A percentile compares a stretch with the other conserved stretches of the same genome.
phyloP scores from a whole-genome alignment of 2,888 invertebrate genomes.

The Eilema griseolum region DNA sequence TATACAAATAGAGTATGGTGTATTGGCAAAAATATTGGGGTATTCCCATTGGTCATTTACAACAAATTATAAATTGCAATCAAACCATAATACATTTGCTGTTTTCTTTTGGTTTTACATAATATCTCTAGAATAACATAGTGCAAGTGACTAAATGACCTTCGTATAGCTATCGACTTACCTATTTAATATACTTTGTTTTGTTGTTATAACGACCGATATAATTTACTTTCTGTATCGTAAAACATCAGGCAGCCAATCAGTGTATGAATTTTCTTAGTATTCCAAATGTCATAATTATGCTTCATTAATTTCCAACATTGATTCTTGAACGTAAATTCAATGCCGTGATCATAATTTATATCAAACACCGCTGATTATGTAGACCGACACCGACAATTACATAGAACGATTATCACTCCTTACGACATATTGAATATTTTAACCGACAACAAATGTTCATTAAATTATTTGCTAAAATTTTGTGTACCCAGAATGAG shows the following conservation, averaged over 20 bases:
- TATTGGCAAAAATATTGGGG: background rate
- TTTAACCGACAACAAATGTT: constrained; percentile 7
- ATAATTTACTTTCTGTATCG: constrained; percentile 20
- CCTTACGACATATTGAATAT: constrained; percentile 14
- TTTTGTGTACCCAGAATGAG: background rate
- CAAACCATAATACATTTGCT: background rate
- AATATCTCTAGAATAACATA: background rate
- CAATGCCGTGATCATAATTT: constrained; percentile 47
- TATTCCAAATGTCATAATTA: constrained; percentile 14
- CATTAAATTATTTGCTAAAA: background rate
- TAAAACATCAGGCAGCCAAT: constrained; percentile 14
- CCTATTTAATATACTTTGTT: background rate
- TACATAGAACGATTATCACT: constrained; percentile 23
- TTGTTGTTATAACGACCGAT: background rate
- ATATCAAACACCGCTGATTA: constrained; percentile 43
- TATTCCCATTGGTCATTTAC: background rate
- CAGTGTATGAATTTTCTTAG: constrained; percentile 14
- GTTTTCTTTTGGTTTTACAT: background rate
- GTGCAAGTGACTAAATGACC: background rate
- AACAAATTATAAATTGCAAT: background rate
- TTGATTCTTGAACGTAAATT: constrained; percentile 39
- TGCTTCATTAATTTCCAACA: constrained; percentile 30
- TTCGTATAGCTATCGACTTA: background rate
- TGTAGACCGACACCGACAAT: constrained; percentile 23
- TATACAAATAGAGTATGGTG: too few relatives aligned